Percentiles rank a stretch among this genome's conserved stretches.
Conservation (phyloP, 2,797 vertebrate species). For the Sebastes flavidus region DNA sequence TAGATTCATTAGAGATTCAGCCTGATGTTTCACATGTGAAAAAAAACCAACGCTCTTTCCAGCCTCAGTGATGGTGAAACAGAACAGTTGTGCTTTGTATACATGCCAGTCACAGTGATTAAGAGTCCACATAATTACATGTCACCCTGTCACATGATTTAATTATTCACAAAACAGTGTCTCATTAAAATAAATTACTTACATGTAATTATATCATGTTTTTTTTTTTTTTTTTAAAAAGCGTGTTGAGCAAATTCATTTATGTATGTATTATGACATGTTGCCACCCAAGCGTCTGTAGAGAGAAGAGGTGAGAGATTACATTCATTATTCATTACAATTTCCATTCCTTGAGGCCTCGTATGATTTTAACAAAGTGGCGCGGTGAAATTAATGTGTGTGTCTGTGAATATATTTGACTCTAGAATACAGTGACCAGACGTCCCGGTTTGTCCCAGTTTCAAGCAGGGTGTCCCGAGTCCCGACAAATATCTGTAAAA, state of each 20-base stretch:
- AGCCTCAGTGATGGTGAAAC: not conserved
- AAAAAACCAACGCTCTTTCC: not conserved
- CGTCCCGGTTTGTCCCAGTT: too few species aligned
- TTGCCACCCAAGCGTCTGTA: not conserved
- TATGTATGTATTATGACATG: not conserved
- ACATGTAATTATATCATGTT: not conserved
- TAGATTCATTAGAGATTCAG: conserved; percentile 23
- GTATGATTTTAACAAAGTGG: not conserved
- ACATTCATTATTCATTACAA: conserved; percentile 14
- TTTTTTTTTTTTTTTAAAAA: not conserved
- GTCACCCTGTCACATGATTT: conserved; percentile 1
- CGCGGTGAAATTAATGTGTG: not conserved
- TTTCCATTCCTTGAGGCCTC: not conserved
- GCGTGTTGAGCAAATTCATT: not conserved
- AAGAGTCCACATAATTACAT: conserved; percentile 7
- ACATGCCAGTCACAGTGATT: not conserved
- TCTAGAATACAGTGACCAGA: not conserved
- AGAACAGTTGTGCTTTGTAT: not conserved
- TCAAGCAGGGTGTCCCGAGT: too few species aligned
- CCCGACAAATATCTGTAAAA: too few species aligned
- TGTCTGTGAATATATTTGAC: not conserved
- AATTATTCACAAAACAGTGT: conserved; percentile 4
- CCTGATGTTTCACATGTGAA: not conserved
- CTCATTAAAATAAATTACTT: conserved; percentile 7
- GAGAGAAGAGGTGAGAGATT: not conserved